Evolutionary conservation across 2,113 vertebrate species (phyloP).

Genomic region (Telmatochromis sp.): DNA sequence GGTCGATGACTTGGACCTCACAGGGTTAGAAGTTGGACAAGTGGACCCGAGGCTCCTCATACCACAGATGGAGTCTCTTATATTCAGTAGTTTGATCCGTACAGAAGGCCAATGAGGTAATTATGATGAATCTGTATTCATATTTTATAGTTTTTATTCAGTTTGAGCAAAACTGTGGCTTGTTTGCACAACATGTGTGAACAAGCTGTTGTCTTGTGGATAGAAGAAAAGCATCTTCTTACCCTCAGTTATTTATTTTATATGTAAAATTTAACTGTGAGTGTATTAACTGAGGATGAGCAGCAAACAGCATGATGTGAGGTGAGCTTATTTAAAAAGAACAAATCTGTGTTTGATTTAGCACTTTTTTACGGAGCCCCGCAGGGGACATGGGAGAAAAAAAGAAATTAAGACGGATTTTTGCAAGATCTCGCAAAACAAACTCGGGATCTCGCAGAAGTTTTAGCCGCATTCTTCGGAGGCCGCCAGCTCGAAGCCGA

Average conservation of each 20-base stretch:
- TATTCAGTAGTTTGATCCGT: neutral
- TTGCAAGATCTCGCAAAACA: too few relatives aligned
- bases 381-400: too few relatives aligned
- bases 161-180: too few relatives aligned
- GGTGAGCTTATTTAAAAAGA: neutral
- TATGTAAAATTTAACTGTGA: neutral
- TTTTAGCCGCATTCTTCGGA: too few relatives aligned
- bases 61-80: neutral
- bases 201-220: too few relatives aligned
- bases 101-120: neutral
- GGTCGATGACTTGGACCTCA: neutral
- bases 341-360: rapidly evolving
- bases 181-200: too few relatives aligned
- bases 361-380: too few relatives aligned
- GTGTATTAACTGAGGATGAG: neutral
- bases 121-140: neutral
- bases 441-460: too few relatives aligned
- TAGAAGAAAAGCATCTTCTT: too few relatives aligned
- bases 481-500: too few relatives aligned
- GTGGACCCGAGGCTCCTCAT: neutral
- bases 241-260: too few relatives aligned
- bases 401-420: too few relatives aligned
- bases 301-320: neutral
- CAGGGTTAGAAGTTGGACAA: neutral
- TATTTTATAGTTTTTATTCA: neutral